Percentiles rank a stretch among this genome's conserved stretches.
Evolutionary conservation across 2,797 vertebrate genomes (phyloP).

Genomic region (Pseudotriccus pelzelni): DNA sequence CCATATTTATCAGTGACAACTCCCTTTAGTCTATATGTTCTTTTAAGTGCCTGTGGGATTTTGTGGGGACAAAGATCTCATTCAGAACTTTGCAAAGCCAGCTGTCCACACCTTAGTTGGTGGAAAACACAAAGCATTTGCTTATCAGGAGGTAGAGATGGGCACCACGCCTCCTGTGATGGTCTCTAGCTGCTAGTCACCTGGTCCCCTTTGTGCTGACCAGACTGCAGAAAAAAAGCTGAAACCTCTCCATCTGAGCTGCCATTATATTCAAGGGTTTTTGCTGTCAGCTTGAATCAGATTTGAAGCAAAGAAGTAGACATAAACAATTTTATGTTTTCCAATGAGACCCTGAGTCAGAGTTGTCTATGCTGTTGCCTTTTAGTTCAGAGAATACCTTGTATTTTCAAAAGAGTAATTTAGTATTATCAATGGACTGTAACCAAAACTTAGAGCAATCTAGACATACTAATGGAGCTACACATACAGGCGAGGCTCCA

Average conservation of each 20-base stretch:
- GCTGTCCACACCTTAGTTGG: accelerated
- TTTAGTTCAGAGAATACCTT: neutral
- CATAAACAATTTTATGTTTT: neutral
- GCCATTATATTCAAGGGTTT: neutral
- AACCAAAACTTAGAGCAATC: constrained; percentile 15
- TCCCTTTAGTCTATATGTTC: constrained; percentile 5
- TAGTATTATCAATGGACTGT: constrained; percentile 1
- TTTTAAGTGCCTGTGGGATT: neutral
- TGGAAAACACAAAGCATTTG: neutral
- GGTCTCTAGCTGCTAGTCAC: neutral
- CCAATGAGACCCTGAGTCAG: neutral
- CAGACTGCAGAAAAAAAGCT: neutral
- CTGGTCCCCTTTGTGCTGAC: accelerated
- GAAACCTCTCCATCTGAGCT: neutral
- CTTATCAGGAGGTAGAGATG: neutral
- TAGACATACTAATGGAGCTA: constrained; percentile 1
- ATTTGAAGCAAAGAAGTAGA: neutral
- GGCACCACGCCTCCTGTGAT: neutral
- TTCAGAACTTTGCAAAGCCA: neutral
- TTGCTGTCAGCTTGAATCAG: neutral
- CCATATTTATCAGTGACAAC: neutral
- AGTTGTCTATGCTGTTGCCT: neutral
- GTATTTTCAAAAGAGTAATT: constrained; percentile 12
- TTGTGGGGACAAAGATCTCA: neutral
- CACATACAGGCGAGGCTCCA: neutral